These are phyloP conservation scores for Acrocera orbiculus DNA, from an alignment of 2,888 invertebrate genomes.

Conservation along the genomic window DNA sequence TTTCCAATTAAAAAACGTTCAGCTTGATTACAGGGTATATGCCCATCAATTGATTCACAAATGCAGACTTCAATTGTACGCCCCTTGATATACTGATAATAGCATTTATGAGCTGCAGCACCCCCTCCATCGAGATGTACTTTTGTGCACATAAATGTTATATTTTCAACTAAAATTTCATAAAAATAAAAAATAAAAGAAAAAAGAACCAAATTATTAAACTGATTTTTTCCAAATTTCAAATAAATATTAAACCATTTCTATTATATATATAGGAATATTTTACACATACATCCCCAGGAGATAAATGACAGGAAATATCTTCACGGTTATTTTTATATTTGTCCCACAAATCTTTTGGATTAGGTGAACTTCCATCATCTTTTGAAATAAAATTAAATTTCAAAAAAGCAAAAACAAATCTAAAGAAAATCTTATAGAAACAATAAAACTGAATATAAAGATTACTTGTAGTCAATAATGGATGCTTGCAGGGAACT, in stretches of 20 bases:
- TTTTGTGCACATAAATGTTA: constrained; percentile 51
- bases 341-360: constrained; percentile 41
- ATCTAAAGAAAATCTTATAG: neutral
- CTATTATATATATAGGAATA: constrained; percentile 44
- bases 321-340: constrained; percentile 25
- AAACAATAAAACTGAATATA: neutral
- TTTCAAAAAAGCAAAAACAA: neutral
- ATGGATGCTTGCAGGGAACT: constrained; percentile 43
- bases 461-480: constrained; percentile 44
- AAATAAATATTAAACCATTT: constrained; percentile 32
- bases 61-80: constrained; percentile 35
- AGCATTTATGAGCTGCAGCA: constrained; percentile 41
- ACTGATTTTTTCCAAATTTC: neutral
- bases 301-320: constrained; percentile 39
- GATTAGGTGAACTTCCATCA: constrained; percentile 44
- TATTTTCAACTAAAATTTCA: constrained; percentile 39
- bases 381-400: constrained; percentile 24
- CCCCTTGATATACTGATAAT: constrained; percentile 32
- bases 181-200: constrained; percentile 1
- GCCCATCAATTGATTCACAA: constrained; percentile 29
- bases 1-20: too few relatives aligned
- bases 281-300: constrained; percentile 45
- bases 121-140: constrained; percentile 34
- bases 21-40: constrained; percentile 33
- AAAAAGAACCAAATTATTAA: neutral